A percentile compares a stretch with the other conserved stretches of the same genome.
These are phyloP conservation scores for Labia minor DNA, from an alignment of 2,888 invertebrate genomes.

Conservation along the genomic window DNA sequence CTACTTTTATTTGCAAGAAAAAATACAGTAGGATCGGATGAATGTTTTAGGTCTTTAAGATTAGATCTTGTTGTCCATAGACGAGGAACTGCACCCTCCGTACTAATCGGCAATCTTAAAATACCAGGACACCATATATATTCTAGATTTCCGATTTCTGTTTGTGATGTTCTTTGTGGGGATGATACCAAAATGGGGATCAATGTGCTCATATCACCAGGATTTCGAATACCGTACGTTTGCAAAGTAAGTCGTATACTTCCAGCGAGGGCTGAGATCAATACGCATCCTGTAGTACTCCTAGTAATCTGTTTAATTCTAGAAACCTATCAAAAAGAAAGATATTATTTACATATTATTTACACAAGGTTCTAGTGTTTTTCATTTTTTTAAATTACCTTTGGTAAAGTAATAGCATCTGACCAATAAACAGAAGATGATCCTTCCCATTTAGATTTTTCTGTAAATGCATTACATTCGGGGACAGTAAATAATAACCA, in stretches of 20 bases:
- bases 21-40: constrained; percentile 42
- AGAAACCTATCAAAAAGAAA: constrained; percentile 28
- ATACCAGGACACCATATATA: constrained; percentile 34
- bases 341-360: background rate
- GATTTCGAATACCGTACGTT: constrained; percentile 39
- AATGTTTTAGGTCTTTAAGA: constrained; percentile 39
- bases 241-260: constrained; percentile 40
- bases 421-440: constrained; percentile 36
- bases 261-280: constrained; percentile 43
- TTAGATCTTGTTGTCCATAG: constrained; percentile 44
- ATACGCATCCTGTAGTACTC: constrained; percentile 42
- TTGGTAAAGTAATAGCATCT: constrained; percentile 37
- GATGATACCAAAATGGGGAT: constrained; percentile 24
- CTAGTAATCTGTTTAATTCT: constrained; percentile 44
- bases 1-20: no score
- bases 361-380: background rate
- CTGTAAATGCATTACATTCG: constrained; percentile 38
- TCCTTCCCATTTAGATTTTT: constrained; percentile 24
- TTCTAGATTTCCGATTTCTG: constrained; percentile 30
- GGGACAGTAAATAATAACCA: constrained; percentile 37
- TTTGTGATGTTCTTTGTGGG: background rate
- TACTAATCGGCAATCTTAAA: constrained; percentile 40
- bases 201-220: constrained; percentile 39
- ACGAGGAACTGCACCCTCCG: constrained; percentile 46
- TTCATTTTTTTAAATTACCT: no score